A percentile compares a stretch with the other conserved stretches of the same genome.
These are phyloP conservation scores for Ciconia nigra DNA, from an alignment of 2,797 vertebrate species.

Conservation along the genomic window DNA sequence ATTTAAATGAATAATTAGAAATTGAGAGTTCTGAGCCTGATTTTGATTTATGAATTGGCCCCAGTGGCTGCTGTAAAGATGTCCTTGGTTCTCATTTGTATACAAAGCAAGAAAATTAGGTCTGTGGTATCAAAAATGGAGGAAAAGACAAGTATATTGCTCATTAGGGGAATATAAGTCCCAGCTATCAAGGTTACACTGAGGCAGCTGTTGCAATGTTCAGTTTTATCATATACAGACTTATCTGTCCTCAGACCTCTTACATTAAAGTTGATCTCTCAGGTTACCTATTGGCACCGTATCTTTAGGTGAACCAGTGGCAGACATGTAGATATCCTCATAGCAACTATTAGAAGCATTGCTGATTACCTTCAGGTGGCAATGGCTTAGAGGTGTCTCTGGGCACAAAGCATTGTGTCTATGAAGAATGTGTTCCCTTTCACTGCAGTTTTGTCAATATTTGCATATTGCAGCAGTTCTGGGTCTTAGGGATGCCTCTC, in stretches of 20 bases:
- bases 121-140: neutral
- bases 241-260: neutral
- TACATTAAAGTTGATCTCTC: neutral
- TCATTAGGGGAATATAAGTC: neutral
- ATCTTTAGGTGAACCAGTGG: neutral
- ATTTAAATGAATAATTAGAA: neutral
- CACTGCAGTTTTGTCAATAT: neutral
- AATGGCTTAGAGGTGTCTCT: neutral
- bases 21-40: neutral
- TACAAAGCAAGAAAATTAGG: neutral
- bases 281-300: rapidly evolving
- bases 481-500: neutral
- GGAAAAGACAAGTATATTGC: neutral
- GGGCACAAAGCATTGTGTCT: neutral
- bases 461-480: neutral
- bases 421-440: neutral
- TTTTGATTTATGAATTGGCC: neutral
- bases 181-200: neutral
- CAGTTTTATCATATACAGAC: neutral
- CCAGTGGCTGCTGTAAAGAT: neutral
- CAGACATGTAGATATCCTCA: neutral
- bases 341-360: neutral
- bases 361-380: neutral
- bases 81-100: neutral
- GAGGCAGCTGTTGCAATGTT: neutral